Evolutionary conservation across 1,140 invertebrate species (phyloP).

Genomic region (Ceratina australensis): DNA sequence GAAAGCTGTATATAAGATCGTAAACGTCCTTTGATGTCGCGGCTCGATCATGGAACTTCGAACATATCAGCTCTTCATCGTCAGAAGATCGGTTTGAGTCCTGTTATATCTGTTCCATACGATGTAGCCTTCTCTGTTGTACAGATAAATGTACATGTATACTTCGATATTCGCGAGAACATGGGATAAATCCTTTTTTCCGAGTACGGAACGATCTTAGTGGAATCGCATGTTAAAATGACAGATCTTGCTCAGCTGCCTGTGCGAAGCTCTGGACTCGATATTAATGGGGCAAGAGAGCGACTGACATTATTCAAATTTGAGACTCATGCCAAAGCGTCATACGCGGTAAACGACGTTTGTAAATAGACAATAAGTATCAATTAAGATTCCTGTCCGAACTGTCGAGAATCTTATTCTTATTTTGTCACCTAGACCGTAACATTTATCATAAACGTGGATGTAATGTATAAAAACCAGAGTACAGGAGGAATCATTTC

Average conservation of each 20-base stretch:
- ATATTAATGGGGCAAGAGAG: background rate
- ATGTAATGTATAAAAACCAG: constrained; percentile 1
- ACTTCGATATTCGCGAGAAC: too few relatives aligned
- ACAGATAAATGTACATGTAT: too few relatives aligned
- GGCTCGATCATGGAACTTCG: background rate
- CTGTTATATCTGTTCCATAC: too few relatives aligned
- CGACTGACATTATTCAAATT: background rate
- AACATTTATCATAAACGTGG: constrained; percentile 35
- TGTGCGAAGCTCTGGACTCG: background rate
- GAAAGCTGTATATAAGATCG: constrained; percentile 74
- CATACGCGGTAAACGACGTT: constrained; percentile 40
- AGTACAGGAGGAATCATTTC: background rate
- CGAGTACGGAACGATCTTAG: too few relatives aligned
- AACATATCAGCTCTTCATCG: too few relatives aligned
- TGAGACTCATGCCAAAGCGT: constrained; percentile 41
- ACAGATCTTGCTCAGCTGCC: too few relatives aligned
- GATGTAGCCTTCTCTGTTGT: too few relatives aligned
- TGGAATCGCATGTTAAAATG: too few relatives aligned
- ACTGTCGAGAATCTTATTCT: constrained; percentile 42
- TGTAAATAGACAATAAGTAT: constrained; percentile 65
- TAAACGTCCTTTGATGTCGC: background rate
- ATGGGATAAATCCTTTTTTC: too few relatives aligned
- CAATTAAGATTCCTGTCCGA: constrained; percentile 44
- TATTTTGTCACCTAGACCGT: constrained; percentile 56
- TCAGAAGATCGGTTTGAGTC: too few relatives aligned